Evolutionary conservation across 2,113 vertebrate species (phyloP), one percentile per base, ranked within the genome.

Genomic region (Asarcornis scutulata): DNA sequence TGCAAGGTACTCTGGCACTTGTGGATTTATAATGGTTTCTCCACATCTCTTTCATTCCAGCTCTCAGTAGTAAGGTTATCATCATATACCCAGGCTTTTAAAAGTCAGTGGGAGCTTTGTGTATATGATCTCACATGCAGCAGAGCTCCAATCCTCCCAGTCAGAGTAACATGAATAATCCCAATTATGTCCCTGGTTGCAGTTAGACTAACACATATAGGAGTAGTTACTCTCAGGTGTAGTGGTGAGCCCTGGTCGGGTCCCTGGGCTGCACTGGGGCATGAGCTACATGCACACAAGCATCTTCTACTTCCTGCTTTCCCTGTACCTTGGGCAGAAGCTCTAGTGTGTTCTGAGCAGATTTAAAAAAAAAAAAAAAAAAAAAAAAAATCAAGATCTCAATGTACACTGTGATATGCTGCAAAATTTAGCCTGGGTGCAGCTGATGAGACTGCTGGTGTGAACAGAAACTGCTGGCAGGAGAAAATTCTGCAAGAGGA

Each of bases 1-100:
- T 81, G 98, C 97, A 77, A 98, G 98, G 98, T 98, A 98, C 63
- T 82, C 56, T 55, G 29, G 66, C 83, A 67, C 82, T 91, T 26
- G 2, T 74, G 86, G 92, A 67, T 96, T 94, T 90, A 91, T 86
- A 59, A 66, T 44, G 16, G 40, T 63, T 83, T 87, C 67, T 69
- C 83, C 77, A 4, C 44, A 69, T 15, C 60, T n/a, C 42, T 88
- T 14, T 60, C 83, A 59, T 78, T 89, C 79, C 77, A 90, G 50
- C 42, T 85, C 66, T 80, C 91, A 53, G 72, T 89, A 66, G 75
- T n/a, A 38, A 80, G 69, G 67, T 22, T 75, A 85, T 50, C 52
- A 21, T 72, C 77, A 67, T 76, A 92, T 60, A 95, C 2, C 48
- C 52, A 95, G 58, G 60, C 74, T 87, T 84, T 87, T 92, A 81